Conservation (phyloP, 1,140 invertebrate genomes). For the Dreissena rostriformis region DNA sequence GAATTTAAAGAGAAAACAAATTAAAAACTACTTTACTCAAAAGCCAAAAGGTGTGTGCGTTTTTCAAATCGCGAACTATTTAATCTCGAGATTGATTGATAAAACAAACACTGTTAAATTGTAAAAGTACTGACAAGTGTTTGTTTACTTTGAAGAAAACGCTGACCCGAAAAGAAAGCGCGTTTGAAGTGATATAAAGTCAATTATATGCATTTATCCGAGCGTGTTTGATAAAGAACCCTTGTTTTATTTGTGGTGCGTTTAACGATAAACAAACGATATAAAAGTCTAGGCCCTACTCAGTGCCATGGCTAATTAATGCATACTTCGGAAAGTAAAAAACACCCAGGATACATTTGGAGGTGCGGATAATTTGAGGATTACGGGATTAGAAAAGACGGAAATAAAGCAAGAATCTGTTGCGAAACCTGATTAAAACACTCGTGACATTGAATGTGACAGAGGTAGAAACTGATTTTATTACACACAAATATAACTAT, state of each 20-base stretch:
- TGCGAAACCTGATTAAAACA: no score
- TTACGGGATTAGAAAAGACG: neutral
- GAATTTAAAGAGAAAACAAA: no score
- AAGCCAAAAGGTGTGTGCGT: no score
- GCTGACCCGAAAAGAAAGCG: neutral
- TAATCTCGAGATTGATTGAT: no score
- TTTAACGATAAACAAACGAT: neutral
- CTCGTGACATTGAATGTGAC: no score
- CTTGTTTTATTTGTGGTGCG: neutral
- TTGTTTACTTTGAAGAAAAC: constrained; percentile 6
- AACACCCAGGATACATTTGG: neutral
- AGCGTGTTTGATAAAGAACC: neutral
- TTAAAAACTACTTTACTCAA: no score
- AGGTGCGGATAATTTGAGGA: neutral
- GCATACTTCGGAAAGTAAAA: neutral
- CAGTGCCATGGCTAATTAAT: neutral
- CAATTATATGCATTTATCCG: neutral
- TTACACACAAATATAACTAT: no score
- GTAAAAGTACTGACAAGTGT: constrained; percentile 1
- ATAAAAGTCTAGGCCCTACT: neutral
- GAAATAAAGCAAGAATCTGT: no score
- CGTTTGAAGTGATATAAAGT: neutral
- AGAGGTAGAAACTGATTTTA: no score
- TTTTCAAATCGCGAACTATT: no score
- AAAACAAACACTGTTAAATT: neutral